phyloP scores from a whole-genome alignment of 2,888 invertebrate genomes.

The Aphidius colemani region DNA sequence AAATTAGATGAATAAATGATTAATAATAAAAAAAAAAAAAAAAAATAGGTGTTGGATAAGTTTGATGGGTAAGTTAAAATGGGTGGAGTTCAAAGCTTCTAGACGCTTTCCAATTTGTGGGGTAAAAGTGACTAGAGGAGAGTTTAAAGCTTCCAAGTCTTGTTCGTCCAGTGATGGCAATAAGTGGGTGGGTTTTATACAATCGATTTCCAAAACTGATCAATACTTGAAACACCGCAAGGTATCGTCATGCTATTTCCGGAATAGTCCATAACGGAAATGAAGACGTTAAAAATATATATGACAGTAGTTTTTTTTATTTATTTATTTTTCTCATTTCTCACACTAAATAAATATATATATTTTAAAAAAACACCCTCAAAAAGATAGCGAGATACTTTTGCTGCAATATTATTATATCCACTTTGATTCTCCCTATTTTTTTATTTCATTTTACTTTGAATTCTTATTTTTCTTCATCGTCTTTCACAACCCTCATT shows the following conservation, averaged over 20 bases:
- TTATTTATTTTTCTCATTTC: constrained; percentile 25
- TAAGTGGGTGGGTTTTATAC: too few relatives aligned
- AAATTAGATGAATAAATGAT: too few relatives aligned
- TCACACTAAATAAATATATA: constrained; percentile 24
- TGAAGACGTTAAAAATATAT: constrained; percentile 60
- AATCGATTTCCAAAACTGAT: constrained; percentile 53
- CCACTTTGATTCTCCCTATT: constrained; percentile 37
- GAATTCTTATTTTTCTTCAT: constrained; percentile 29
- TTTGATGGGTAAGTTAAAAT: constrained; percentile 36
- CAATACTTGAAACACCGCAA: constrained; percentile 60
- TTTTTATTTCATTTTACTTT: constrained; percentile 30
- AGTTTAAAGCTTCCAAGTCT: constrained; percentile 36
- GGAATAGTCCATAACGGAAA: constrained; percentile 56
- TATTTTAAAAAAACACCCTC: constrained; percentile 6
- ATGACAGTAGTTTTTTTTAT: constrained; percentile 36
- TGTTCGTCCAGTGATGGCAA: background rate
- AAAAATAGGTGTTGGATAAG: constrained; percentile 32
- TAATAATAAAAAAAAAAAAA: background rate
- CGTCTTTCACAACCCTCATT: constrained; percentile 28
- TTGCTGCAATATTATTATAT: constrained; percentile 42
- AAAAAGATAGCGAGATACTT: constrained; percentile 33
- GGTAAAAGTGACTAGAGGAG: constrained; percentile 38
- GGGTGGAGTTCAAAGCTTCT: constrained; percentile 34
- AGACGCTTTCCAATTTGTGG: constrained; percentile 16
- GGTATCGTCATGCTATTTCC: constrained; percentile 59